These are phyloP conservation scores for Acrocephalus arundinaceus DNA, from an alignment of 2,113 vertebrate genomes.

Conservation along the genomic window DNA sequence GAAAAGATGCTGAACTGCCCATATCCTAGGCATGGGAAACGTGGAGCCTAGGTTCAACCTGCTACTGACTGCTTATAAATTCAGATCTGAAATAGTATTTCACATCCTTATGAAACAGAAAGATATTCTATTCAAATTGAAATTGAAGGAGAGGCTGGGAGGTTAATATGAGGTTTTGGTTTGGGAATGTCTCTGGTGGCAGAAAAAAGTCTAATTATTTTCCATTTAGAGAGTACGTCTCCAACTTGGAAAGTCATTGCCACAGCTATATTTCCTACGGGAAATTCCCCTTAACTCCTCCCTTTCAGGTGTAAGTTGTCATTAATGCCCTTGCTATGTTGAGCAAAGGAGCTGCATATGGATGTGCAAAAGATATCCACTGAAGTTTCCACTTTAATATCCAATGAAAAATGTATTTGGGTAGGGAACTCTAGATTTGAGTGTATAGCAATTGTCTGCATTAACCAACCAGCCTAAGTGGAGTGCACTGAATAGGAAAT, in stretches of 20 bases:
- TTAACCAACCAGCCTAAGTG: conserved; percentile 50
- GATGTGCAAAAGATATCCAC: conserved; percentile 17
- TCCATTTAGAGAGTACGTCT: conserved; percentile 30
- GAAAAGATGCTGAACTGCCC: background rate
- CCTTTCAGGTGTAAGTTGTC: background rate
- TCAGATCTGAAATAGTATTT: conserved; percentile 13
- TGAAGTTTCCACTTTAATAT: conserved; percentile 47
- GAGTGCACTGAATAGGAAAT: conserved; percentile 62
- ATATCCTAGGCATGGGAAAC: background rate
- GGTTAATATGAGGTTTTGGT: conserved; percentile 37
- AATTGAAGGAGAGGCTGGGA: conserved; percentile 18
- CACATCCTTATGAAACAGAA: conserved; percentile 10
- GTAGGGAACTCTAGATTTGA: conserved; percentile 53
- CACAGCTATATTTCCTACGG: conserved; percentile 12
- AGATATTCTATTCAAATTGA: conserved; percentile 42
- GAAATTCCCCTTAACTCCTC: conserved; percentile 50
- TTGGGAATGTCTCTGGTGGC: background rate
- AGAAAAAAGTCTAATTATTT: conserved; percentile 36
- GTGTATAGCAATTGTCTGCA: conserved; percentile 28
- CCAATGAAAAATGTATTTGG: conserved; percentile 60
- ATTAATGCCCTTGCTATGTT: conserved; percentile 12
- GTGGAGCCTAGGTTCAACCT: background rate
- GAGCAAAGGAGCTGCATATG: conserved; percentile 28
- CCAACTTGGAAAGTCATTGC: background rate
- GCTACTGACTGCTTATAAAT: background rate